A percentile compares a stretch with the other conserved stretches of the same genome.
Evolutionary conservation across 2,797 vertebrate species (phyloP).

Genomic region (Siniperca undulata): DNA sequence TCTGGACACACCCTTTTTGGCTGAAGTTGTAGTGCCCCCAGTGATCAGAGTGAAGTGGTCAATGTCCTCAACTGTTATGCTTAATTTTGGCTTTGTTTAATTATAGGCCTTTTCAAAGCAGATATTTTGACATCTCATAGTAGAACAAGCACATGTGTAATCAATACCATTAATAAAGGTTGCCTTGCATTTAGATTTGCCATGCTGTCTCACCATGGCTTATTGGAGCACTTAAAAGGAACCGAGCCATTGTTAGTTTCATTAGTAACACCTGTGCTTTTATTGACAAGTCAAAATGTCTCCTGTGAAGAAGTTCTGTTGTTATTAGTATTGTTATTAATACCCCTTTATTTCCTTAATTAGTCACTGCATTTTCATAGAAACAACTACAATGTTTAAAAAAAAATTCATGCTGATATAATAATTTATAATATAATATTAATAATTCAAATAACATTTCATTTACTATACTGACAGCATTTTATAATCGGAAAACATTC

Average conservation of each 20-base stretch:
- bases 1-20: background rate
- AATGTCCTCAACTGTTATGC: background rate
- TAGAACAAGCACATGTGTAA: background rate
- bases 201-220: background rate
- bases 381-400: background rate
- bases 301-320: background rate
- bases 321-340: background rate
- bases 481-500: background rate
- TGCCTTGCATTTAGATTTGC: background rate
- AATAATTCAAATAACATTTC: background rate
- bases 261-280: constrained; percentile 16
- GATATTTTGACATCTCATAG: background rate
- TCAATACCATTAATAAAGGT: constrained; percentile 1
- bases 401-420: background rate
- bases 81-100: background rate
- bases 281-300: background rate
- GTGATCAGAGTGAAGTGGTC: background rate
- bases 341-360: background rate
- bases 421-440: no score
- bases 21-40: background rate
- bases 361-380: background rate
- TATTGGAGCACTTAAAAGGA: background rate
- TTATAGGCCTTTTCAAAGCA: background rate
- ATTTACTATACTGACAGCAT: background rate
- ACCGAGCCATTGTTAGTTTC: background rate